These are phyloP conservation scores for Steatornis caripensis DNA, from an alignment of 2,113 vertebrate genomes.

Conservation along the genomic window DNA sequence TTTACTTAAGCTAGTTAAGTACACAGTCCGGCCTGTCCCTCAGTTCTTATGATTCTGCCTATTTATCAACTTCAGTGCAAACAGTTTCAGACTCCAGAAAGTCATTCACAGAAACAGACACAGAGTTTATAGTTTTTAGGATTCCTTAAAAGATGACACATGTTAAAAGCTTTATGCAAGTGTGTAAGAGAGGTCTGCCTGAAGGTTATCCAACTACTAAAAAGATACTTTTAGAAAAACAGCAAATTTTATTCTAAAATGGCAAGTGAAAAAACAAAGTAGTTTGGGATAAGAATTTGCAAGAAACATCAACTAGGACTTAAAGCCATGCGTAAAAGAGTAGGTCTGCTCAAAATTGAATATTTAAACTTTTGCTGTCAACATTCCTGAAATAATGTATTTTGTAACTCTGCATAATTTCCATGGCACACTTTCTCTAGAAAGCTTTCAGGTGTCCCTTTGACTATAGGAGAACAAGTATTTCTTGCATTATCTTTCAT, in stretches of 20 bases:
- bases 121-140: not conserved
- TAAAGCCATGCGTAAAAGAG: not conserved
- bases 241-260: not conserved
- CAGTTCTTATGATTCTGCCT: not conserved
- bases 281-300: not conserved
- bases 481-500: not conserved
- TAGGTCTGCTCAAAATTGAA: not conserved
- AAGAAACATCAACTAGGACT: not conserved
- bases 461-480: not conserved
- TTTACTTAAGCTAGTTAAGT: not conserved
- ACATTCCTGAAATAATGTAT: not conserved
- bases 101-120: not conserved
- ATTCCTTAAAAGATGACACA: not conserved
- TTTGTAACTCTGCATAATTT: not conserved
- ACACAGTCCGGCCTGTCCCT: not conserved
- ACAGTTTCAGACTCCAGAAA: not conserved
- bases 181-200: not conserved
- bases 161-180: not conserved
- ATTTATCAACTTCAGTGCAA: not conserved
- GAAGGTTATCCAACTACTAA: not conserved
- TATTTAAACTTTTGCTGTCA: not conserved
- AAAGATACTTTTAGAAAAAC: not conserved
- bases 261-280: not conserved
- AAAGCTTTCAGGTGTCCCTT: not conserved
- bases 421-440: rapidly evolving